Base-by-base conservation (phyloP, 2,797 vertebrate species). In the Poliocrania exsul region DNA sequence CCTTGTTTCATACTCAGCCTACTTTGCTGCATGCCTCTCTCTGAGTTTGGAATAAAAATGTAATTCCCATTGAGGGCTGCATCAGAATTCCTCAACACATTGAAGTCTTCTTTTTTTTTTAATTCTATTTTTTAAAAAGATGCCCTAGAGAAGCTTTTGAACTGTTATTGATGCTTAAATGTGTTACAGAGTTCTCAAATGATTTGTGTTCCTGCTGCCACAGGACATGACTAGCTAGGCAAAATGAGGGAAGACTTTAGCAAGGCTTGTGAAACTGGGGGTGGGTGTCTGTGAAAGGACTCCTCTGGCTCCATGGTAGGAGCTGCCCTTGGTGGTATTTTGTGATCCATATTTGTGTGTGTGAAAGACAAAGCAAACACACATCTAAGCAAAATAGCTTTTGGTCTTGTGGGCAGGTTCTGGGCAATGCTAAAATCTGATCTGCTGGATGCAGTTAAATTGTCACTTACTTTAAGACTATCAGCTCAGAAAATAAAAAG, bases 401-500 rank as follows among this genome's bases (percentile, higher is more conserved):
- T 91, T 71, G 50, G 13, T 75, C 28, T 56, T 81, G 42, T 6
- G 7, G 37, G 33, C 38, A 71, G 17, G 57, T 78, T 82, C 42
- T 77, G 74, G 56, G 60, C 28, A 58, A 9, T 33, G 21, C 35
- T 66, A n/a, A 78, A 79, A 53, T 83, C 61, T 38, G 47, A 11
- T 58, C 56, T 62, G 31, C 33, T 90, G 69, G 31, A 66, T 88
- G 82, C 29, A 72, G 38, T 85, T 94, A 64, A 88, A 42, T 61
- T 83, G 54, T 90, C 51, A 24, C 53, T 88, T 72, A 73, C 20
- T 85, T 85, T 72, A 71, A 71, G 72, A 10, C 35, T 89, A 57
- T 80, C 61, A 79, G 51, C 47, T 35, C 42, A 61, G 73, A 75
- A 82, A 86, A 86, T 89, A 56, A 88, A 93, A 89, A 90, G 62